Evolutionary conservation across 2,113 vertebrate genomes (phyloP), one percentile per base, ranked within the genome.

Genomic region (Austrofundulus limnaeus): DNA sequence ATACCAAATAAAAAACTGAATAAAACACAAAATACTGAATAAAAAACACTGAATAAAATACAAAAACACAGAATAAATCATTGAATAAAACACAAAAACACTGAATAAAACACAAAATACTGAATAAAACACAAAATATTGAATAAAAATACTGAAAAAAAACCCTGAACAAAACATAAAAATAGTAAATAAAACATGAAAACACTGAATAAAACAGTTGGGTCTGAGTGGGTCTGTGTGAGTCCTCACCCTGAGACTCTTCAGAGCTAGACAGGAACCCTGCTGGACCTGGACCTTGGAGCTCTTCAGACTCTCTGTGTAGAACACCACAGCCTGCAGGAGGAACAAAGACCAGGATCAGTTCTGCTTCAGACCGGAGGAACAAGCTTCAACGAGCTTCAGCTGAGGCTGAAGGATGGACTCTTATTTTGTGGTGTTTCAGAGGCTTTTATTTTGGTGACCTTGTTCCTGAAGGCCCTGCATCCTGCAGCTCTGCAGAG

Each of bases 181-280:
- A 16, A 62, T 54, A 60, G 19, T 48, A 11, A 25, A 25, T 13
- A 9, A 54, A 1, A 9, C 1, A 9, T n/a, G n/a, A 1, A 81
- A 16, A 62, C 58, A 60, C 21, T 48, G 13, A 25, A 25, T 13
- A 9, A 54, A 1, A 9, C 1, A 9, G 34, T 39, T 43, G n/a
- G 5, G 0, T 7, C 37, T n/a, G 19, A 43, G 8, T 23, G 3
- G 19, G 6, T 34, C 20, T 45, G 61, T 21, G 61, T 47, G 42
- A 2, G 42, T 45, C 7, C 92, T 94, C 87, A 97, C 97, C 89
- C 88, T 87, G 45, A 99, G 94, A 65, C 93, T 91, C 80, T 94
- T 94, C 0, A 99, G 94, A 5, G 96, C 96, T 83, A 95, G 23
- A 38, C 97, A 99, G 0, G 94, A 94, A 0, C 92, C 92, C 56